Conservation (phyloP, 2,113 vertebrate species). For the Salvelinus namaycush region DNA sequence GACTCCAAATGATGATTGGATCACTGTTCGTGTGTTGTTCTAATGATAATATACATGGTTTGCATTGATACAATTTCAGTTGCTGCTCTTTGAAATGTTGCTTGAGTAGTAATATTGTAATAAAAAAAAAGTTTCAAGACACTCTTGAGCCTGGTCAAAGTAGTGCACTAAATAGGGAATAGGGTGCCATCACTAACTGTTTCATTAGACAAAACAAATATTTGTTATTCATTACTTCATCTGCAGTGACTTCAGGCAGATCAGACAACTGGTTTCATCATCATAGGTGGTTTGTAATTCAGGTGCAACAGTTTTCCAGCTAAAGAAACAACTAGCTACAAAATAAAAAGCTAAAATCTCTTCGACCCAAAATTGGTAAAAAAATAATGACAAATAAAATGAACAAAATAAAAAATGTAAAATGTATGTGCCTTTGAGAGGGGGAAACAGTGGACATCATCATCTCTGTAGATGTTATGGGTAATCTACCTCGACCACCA, state of each 20-base stretch:
- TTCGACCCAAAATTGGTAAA: slow-evolving; percentile 22
- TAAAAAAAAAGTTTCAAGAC: too few species aligned
- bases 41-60: slow-evolving; percentile 14
- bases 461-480: slow-evolving; percentile 21
- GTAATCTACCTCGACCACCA: slow-evolving; percentile 10
- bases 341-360: slow-evolving; percentile 28
- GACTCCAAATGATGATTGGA: not conserved
- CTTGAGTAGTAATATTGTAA: not conserved
- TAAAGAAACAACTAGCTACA: slow-evolving; percentile 35
- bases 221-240: slow-evolving; percentile 32
- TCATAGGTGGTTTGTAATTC: slow-evolving; percentile 26
- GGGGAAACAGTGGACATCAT: slow-evolving; percentile 24
- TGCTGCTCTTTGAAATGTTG: not conserved
- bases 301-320: slow-evolving; percentile 49
- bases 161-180: too few species aligned
- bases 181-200: slow-evolving; percentile 24
- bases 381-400: slow-evolving; percentile 45
- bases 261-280: slow-evolving; percentile 18
- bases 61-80: not conserved
- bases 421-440: slow-evolving; percentile 64
- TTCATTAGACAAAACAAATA: slow-evolving; percentile 43
- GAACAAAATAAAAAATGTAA: slow-evolving; percentile 23
- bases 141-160: too few species aligned
- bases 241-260: slow-evolving; percentile 45
- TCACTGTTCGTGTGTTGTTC: not conserved